A percentile compares a stretch with the other conserved stretches of the same genome.
Evolutionary conservation across 1,140 invertebrate species (phyloP).

Genomic region (Nephotettix cincticeps): DNA sequence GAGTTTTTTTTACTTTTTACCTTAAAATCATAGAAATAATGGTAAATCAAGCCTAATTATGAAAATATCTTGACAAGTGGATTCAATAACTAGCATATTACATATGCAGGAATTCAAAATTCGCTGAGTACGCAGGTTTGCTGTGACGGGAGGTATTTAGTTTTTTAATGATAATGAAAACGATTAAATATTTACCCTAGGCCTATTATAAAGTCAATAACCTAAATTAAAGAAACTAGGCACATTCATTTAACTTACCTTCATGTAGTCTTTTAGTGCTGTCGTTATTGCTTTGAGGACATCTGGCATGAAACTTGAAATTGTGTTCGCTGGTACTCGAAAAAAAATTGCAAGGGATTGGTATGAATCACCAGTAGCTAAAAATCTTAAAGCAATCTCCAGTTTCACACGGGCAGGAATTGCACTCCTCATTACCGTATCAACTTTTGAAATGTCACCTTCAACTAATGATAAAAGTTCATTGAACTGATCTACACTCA

Average conservation of each 20-base stretch:
- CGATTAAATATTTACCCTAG: not conserved
- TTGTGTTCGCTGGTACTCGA: constrained; percentile 15
- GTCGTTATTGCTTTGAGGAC: constrained; percentile 17
- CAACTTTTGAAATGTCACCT: not conserved
- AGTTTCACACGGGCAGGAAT: too few relatives aligned
- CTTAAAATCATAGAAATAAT: not conserved
- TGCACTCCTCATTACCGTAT: not conserved
- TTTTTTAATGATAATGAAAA: too few relatives aligned
- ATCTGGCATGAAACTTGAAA: constrained; percentile 16
- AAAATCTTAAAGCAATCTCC: constrained; percentile 18
- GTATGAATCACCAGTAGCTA: constrained; percentile 4
- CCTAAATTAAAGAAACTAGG: constrained; percentile 2
- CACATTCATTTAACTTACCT: constrained; percentile 12
- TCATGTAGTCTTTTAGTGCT: constrained; percentile 21
- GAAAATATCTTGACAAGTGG: too few relatives aligned
- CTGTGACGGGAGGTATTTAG: too few relatives aligned
- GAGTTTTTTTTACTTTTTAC: too few relatives aligned
- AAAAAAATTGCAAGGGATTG: constrained; percentile 18
- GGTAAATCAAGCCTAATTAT: not conserved
- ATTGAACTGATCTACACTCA: too few relatives aligned
- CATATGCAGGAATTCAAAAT: too few relatives aligned
- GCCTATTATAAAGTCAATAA: not conserved
- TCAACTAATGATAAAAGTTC: not conserved
- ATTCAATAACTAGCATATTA: too few relatives aligned
- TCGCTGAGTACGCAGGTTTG: too few relatives aligned